Conservation (phyloP, 2,888 invertebrate species). For the Cheilosia urbana region DNA sequence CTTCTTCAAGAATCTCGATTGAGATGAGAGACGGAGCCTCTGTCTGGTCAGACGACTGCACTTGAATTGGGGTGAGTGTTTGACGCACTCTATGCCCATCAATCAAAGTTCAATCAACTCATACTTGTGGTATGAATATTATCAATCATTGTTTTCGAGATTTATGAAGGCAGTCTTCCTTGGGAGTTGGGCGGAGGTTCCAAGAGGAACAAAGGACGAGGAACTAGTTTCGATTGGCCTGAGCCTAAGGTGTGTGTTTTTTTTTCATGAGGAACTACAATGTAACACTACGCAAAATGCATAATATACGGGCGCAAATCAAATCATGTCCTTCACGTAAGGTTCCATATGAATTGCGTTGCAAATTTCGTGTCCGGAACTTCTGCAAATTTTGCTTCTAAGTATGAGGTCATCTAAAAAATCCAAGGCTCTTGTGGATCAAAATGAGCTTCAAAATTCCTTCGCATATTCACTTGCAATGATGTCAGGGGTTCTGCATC, state of each 20-base stretch:
- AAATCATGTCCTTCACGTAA: background rate
- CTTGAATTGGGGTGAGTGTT: slow-evolving; percentile 11
- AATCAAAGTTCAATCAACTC: slow-evolving; percentile 68
- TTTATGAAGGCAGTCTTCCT: slow-evolving; percentile 37
- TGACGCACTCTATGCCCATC: slow-evolving; percentile 46
- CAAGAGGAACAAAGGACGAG: background rate
- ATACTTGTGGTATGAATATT: slow-evolving; percentile 26
- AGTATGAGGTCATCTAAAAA: no score
- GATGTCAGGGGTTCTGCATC: no score
- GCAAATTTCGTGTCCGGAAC: no score
- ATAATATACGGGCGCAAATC: background rate
- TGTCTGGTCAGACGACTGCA: slow-evolving; percentile 6
- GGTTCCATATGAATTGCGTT: no score
- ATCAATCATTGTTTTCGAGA: slow-evolving; percentile 50
- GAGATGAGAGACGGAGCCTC: background rate
- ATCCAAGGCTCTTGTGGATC: no score
- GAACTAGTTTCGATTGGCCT: slow-evolving; percentile 7
- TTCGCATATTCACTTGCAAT: no score
- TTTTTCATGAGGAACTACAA: background rate
- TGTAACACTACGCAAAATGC: background rate
- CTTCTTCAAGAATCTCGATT: slow-evolving; percentile 32
- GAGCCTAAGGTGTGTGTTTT: no score
- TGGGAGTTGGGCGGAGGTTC: background rate
- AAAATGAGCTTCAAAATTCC: no score
- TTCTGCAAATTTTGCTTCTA: no score